Percentiles rank a stretch among this genome's conserved stretches.
Conservation (phyloP, 1,140 invertebrate species). For the Neotoxoptera formosana region DNA sequence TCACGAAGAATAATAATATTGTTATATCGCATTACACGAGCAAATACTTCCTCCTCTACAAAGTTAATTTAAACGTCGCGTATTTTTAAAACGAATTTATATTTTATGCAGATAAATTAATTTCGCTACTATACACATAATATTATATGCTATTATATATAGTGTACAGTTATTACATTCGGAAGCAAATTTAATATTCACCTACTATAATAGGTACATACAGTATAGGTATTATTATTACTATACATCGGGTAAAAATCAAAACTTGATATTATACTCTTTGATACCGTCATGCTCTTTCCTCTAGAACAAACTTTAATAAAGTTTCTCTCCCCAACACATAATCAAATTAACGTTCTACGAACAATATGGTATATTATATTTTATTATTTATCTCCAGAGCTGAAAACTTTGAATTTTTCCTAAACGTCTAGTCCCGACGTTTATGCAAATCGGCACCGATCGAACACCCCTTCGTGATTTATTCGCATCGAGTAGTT, state of each 20-base stretch:
- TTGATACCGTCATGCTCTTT: background rate
- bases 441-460: background rate
- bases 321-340: background rate
- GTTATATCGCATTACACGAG: background rate
- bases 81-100: slow-evolving; percentile 22
- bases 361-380: background rate
- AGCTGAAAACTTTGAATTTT: background rate
- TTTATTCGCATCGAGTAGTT: background rate
- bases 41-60: background rate
- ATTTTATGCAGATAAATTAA: slow-evolving; percentile 17
- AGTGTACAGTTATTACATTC: background rate
- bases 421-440: background rate
- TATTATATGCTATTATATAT: slow-evolving; percentile 1
- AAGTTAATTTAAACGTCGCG: slow-evolving; percentile 5
- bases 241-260: background rate
- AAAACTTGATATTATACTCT: background rate
- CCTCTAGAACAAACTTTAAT: background rate
- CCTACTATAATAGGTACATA: background rate
- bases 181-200: slow-evolving; percentile 8
- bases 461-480: background rate
- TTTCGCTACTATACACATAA: background rate
- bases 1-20: slow-evolving; percentile 4
- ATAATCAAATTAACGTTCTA: background rate
- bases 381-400: background rate
- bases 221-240: background rate